Evolutionary conservation across 2,888 invertebrate genomes (phyloP).

Genomic region (Colletes collaris): DNA sequence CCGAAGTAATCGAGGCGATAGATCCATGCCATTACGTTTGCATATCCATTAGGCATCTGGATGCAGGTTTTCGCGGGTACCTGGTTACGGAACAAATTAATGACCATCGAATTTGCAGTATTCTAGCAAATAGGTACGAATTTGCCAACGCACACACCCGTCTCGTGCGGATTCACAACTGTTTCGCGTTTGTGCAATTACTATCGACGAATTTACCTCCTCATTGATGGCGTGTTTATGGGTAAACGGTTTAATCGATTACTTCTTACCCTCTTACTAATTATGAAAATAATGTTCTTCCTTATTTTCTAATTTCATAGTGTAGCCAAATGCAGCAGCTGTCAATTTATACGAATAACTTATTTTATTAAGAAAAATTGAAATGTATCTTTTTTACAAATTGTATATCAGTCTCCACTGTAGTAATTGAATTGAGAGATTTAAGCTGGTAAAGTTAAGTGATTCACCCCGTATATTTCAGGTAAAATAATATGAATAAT

Average conservation of each 20-base stretch:
- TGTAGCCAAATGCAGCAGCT: too few species aligned
- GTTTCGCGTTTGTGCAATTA: background rate
- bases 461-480: too few species aligned
- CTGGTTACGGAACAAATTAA: slow-evolving; percentile 67
- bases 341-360: too few species aligned
- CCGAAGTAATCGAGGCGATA: slow-evolving; percentile 46
- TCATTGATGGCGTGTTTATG: background rate
- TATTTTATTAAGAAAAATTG: too few species aligned
- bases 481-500: too few species aligned
- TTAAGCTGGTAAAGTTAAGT: too few species aligned
- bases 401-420: too few species aligned
- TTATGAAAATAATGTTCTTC: too few species aligned
- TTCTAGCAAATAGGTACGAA: slow-evolving; percentile 22
- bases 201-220: background rate
- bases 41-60: slow-evolving; percentile 57
- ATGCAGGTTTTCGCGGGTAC: slow-evolving; percentile 64
- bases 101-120: slow-evolving; percentile 65
- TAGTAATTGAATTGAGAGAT: too few species aligned
- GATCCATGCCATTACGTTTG: slow-evolving; percentile 54
- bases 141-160: slow-evolving; percentile 14
- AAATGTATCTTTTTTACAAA: too few species aligned
- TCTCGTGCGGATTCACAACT: background rate
- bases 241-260: background rate
- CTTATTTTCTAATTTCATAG: too few species aligned
- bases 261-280: too few species aligned